Evolutionary conservation across 2,797 vertebrate species (phyloP), one percentile per base, ranked within the genome.

Genomic region (Microchirus variegatus): DNA sequence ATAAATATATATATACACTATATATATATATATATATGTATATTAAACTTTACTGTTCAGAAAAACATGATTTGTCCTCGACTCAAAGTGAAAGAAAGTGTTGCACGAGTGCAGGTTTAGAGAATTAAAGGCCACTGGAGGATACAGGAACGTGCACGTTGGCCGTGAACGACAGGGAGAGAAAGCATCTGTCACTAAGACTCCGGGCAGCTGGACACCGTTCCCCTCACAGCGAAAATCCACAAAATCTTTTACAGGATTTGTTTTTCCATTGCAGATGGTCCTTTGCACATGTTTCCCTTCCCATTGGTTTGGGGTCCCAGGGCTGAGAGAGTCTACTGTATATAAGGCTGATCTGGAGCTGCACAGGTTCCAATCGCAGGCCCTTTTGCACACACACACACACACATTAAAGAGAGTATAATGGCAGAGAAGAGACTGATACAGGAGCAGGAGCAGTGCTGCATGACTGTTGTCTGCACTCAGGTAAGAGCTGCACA

Each of bases 201-300:
- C 76, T 73, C 51, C 0, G 60, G 74, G 85, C 90, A 92, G 89
- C 90, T 91, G 91, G 86, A 83, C 84, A 60, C 71, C 68, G 81
- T 83, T 84, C 67, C 66, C 46, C 44, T 10, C 66, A 63, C 82
- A 75, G 75, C 68, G n/a, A 79, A 90, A 92, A 88, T 89, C 90
- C 85, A 90, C 74, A 78, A 83, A 90, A 86, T 89, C 89, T 91
- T 91, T 86, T 88, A 92, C 80, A 78, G 91, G 92, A 93, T 94
- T 93, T 90, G 79, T 91, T 93, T 91, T 93, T 93, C 92, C 93
- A 81, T 84, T 92, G 78, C 93, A 94, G 91, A 93, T 92, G 92
- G 89, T 84, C 81, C 81, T 65, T 62, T 85, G 90, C 91, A 91
- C 85, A 89, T 86, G 90, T 87, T 92, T 88, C 78, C 78, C 80